These are phyloP conservation scores for Mylabris sibirica DNA, from an alignment of 2,888 invertebrate species.

Conservation along the genomic window DNA sequence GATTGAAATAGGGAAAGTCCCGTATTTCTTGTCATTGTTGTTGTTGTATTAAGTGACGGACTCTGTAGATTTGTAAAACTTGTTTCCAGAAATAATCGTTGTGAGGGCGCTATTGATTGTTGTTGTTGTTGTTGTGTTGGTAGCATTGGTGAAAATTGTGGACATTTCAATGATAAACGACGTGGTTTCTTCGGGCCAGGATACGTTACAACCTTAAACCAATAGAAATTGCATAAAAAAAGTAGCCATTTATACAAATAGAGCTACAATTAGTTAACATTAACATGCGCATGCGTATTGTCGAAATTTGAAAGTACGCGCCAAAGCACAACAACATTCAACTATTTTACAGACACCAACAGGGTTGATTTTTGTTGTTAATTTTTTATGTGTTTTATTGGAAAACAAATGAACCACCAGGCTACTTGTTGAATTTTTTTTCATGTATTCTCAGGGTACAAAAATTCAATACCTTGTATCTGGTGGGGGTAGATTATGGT, in stretches of 20 bases:
- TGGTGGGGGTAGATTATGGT: conserved; percentile 56
- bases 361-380: neutral
- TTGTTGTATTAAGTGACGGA: conserved; percentile 49
- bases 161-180: conserved; percentile 52
- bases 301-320: no score
- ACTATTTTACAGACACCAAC: conserved; percentile 8
- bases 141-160: neutral
- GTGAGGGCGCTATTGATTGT: conserved; percentile 58
- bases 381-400: neutral
- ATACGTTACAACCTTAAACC: conserved; percentile 74
- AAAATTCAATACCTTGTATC: conserved; percentile 49
- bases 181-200: conserved; percentile 83
- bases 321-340: conserved; percentile 10
- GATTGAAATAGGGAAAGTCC: conserved; percentile 48
- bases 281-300: neutral
- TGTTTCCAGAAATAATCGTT: conserved; percentile 74
- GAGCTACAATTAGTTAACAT: neutral
- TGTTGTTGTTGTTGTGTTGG: conserved; percentile 38
- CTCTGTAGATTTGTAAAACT: conserved; percentile 77
- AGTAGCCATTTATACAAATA: neutral
- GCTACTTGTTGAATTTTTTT: neutral
- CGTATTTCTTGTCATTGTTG: no score
- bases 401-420: neutral
- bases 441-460: conserved; percentile 15
- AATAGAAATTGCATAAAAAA: neutral